phyloP scores from a whole-genome alignment of 2,797 vertebrate species.

The Nyctibius grandis region DNA sequence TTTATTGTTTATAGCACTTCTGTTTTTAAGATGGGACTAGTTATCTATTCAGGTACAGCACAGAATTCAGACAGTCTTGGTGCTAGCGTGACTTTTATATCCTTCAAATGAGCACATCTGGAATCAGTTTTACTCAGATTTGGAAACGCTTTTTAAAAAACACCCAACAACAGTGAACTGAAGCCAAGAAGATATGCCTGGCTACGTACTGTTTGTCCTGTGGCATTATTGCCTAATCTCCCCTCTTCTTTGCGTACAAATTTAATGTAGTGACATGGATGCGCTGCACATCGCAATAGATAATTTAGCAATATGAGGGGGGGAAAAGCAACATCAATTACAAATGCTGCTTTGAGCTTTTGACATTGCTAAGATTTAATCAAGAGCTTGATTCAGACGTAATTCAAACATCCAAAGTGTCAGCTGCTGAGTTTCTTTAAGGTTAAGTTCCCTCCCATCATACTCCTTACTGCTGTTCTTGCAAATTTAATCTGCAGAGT shows the following conservation, averaged over 20 bases:
- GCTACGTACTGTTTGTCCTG: background rate
- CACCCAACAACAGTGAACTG: background rate
- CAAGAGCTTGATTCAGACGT: constrained; percentile 17
- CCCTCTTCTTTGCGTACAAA: background rate
- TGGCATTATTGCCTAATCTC: background rate
- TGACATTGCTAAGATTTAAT: constrained; percentile 6
- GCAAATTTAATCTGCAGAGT: constrained; percentile 9
- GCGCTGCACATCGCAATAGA: background rate
- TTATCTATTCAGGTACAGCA: background rate
- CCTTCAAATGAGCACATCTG: constrained; percentile 37
- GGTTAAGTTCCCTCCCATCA: background rate
- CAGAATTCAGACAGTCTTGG: constrained; percentile 14
- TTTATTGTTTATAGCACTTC: constrained; percentile 28
- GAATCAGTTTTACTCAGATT: constrained; percentile 21
- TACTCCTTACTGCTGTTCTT: constrained; percentile 1
- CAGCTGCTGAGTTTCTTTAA: constrained; percentile 5
- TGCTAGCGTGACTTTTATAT: background rate
- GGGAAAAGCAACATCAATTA: background rate
- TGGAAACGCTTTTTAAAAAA: constrained; percentile 7
- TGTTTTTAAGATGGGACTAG: constrained; percentile 55
- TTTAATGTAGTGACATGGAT: constrained; percentile 23
- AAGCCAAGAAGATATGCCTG: constrained; percentile 9
- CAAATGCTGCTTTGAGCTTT: constrained; percentile 37
- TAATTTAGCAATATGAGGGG: background rate
- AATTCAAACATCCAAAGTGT: background rate